Conservation (phyloP, 2,888 invertebrate species). For the Pterostichus niger region DNA sequence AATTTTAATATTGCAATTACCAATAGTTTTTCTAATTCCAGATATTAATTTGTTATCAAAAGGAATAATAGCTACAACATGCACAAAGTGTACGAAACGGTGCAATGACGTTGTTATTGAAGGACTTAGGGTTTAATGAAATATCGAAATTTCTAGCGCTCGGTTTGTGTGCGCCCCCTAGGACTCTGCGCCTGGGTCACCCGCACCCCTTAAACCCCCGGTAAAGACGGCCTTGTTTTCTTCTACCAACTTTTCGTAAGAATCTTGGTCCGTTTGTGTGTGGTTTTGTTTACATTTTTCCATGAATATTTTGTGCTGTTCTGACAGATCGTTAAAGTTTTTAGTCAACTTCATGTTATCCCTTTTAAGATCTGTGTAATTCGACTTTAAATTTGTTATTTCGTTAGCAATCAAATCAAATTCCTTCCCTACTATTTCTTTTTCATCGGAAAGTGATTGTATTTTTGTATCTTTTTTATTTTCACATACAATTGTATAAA, state of each 20-base stretch:
- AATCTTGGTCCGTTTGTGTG: conserved; percentile 70
- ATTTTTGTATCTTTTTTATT: conserved; percentile 67
- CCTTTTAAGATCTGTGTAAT: conserved; percentile 68
- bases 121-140: too few species aligned
- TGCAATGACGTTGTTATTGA: too few species aligned
- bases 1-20: too few species aligned
- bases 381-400: conserved; percentile 64
- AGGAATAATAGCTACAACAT: too few species aligned
- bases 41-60: too few species aligned
- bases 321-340: conserved; percentile 67
- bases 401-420: conserved; percentile 70
- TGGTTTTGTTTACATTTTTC: conserved; percentile 10
- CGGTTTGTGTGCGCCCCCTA: too few species aligned
- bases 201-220: too few species aligned
- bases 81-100: too few species aligned
- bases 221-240: too few species aligned
- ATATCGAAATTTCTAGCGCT: too few species aligned
- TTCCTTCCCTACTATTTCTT: conserved; percentile 75
- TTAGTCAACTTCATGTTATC: conserved; percentile 70
- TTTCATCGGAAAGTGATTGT: conserved; percentile 70
- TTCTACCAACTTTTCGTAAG: conserved; percentile 75
- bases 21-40: too few species aligned
- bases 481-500: conserved; percentile 9
- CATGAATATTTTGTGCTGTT: conserved; percentile 33
- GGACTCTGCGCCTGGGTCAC: too few species aligned